phyloP scores from a whole-genome alignment of 2,113 vertebrate species.

The Callithrix jacchus region DNA sequence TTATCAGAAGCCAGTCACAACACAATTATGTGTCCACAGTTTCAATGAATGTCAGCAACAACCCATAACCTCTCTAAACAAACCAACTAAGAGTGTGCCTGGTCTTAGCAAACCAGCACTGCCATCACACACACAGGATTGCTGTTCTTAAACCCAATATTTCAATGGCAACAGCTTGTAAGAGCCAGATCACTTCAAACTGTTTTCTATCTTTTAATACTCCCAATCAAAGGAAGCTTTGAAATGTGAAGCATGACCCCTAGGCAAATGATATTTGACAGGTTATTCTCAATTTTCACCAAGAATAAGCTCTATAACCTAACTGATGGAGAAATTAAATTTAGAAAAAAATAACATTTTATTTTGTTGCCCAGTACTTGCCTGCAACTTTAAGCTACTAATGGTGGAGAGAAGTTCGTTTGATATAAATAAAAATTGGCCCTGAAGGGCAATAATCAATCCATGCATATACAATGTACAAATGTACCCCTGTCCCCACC shows the following conservation, averaged over 20 bases:
- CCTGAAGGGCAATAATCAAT: neutral
- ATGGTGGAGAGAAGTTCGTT: slow-evolving; percentile 32
- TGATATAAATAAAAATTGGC: slow-evolving; percentile 53
- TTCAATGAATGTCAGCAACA: neutral
- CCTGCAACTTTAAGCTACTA: slow-evolving; percentile 21
- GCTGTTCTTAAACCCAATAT: neutral
- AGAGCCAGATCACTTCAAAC: neutral
- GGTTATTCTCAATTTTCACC: neutral
- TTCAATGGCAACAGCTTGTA: neutral
- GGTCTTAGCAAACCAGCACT: accelerated
- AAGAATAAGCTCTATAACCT: slow-evolving; percentile 2
- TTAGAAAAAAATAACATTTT: slow-evolving; percentile 21
- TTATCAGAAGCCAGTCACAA: neutral
- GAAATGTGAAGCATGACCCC: neutral
- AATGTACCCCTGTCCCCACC: neutral
- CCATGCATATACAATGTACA: neutral
- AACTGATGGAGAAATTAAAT: slow-evolving; percentile 57
- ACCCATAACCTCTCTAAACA: neutral
- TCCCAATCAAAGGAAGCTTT: neutral
- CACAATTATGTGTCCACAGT: neutral
- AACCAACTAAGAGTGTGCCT: neutral
- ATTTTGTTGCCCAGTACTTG: slow-evolving; percentile 31
- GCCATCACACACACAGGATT: neutral
- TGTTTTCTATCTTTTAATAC: neutral
- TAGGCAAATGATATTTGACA: neutral